phyloP scores from a whole-genome alignment of 2,888 invertebrate genomes.

The Conchocele bisecta region DNA sequence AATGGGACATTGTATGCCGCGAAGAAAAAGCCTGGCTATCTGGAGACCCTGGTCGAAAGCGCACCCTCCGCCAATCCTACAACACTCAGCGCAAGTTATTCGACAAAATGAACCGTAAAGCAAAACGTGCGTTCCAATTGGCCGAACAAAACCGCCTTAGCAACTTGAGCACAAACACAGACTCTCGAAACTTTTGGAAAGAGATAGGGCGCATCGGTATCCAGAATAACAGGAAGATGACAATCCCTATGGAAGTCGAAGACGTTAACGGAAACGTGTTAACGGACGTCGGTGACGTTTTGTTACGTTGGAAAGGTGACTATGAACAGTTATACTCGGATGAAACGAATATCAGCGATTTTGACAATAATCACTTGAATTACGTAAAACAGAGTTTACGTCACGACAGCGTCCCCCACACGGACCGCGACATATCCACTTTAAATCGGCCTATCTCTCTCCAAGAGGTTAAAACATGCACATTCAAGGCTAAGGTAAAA shows the following conservation, averaged over 20 bases:
- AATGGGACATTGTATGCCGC: slow-evolving; percentile 6
- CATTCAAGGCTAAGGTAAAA: too few relatives aligned
- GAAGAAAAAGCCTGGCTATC: slow-evolving; percentile 9
- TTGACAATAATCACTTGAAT: not conserved
- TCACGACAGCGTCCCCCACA: too few relatives aligned
- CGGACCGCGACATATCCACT: too few relatives aligned
- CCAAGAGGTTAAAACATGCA: too few relatives aligned
- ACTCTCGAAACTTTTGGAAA: slow-evolving; percentile 19
- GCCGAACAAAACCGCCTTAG: not conserved
- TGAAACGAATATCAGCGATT: not conserved
- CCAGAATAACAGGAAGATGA: slow-evolving; percentile 1
- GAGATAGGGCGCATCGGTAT: slow-evolving; percentile 12
- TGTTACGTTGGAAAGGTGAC: slow-evolving; percentile 3
- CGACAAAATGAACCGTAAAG: slow-evolving; percentile 11
- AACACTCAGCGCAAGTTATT: not conserved
- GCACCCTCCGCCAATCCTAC: slow-evolving; percentile 1
- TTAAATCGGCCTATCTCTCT: too few relatives aligned
- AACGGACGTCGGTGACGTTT: not conserved
- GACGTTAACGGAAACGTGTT: slow-evolving; percentile 1
- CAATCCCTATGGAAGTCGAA: slow-evolving; percentile 17
- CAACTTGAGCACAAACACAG: not conserved
- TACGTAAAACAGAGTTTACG: too few relatives aligned
- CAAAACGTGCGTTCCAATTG: slow-evolving; percentile 16
- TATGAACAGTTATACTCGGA: not conserved
- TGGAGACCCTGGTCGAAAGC: not conserved